A percentile compares a stretch with the other conserved stretches of the same genome.
phyloP scores from a whole-genome alignment of 2,888 invertebrate genomes.

The Tholera decimalis region DNA sequence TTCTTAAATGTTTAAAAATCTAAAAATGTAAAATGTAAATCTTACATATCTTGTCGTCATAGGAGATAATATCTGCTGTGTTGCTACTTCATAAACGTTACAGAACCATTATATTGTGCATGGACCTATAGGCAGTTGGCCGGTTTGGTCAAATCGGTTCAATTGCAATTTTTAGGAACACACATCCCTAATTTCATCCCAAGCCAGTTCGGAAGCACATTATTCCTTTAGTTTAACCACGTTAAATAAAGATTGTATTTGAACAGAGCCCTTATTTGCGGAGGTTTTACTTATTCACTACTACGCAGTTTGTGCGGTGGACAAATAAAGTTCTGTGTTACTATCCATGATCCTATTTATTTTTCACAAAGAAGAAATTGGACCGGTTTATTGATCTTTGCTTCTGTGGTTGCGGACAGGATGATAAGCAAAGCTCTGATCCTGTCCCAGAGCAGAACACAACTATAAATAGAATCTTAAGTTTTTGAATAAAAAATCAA shows the following conservation, averaged over 20 bases:
- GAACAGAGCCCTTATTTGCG: conserved; percentile 55
- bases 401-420: not conserved
- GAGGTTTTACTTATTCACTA: conserved; percentile 61
- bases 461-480: conserved; percentile 5
- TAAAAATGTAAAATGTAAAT: no score
- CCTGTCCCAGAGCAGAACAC: not conserved
- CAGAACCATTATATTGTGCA: no score
- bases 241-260: conserved; percentile 55
- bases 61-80: no score
- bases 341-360: conserved; percentile 50
- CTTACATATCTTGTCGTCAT: no score
- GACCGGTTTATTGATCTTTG: conserved; percentile 38
- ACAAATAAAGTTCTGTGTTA: conserved; percentile 50
- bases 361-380: conserved; percentile 53
- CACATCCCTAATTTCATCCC: conserved; percentile 10
- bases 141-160: no score
- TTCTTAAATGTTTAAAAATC: no score
- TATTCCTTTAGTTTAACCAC: conserved; percentile 39
- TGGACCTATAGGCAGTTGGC: no score
- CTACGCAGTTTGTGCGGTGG: conserved; percentile 53
- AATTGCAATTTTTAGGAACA: not conserved
- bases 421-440: not conserved
- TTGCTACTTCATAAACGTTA: no score
- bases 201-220: conserved; percentile 22
- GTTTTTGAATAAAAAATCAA: not conserved